Base-by-base conservation (phyloP, 2,888 invertebrate species). In the Philonicus albiceps region DNA sequence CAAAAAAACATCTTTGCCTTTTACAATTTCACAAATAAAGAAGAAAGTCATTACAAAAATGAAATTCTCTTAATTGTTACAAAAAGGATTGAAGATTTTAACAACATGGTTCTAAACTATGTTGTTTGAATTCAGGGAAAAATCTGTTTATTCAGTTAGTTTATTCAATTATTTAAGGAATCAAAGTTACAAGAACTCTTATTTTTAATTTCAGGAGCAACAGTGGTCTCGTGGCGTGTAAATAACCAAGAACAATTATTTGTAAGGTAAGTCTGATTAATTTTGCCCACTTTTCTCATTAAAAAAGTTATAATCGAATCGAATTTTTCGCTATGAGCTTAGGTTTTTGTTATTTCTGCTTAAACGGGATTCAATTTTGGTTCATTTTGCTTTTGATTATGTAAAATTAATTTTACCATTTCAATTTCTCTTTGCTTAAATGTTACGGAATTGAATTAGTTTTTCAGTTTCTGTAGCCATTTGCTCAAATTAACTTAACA, bases 171-270 rank as follows among this genome's bases (percentile, higher is more conserved):
- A 37, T 11, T 37, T 37, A 37, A 37, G 8, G 7, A 5, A 34
- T 34, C 34, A 34, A 34, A 34, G 8, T 40, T 40, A 13, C 13
- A 0, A 40, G 16, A 43, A 43, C 40, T 16, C 11, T 37, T 31
- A 3, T 74, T 74, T 34, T 88, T 64, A 90, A 90, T 90, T 94
- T 95, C 93, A 98, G 98, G 98, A 93, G 98, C 98, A 89, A 98
- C 98, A 86, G 97, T 98, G 89, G 98, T 98, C 89, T 98, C 98
- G 91, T 98, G 98, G 98, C 94, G 98, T 90, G 98, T 98, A 88
- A 97, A 97, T 93, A 98, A 98, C 93, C 97, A 98, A 93, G 98
- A 98, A 93, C 97, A 98, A 92, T 94, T 98, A 91, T 98, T 98
- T 94, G 97, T 98, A 90, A 98, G 98, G 98, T 98, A 94, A 94